Conservation (phyloP, 2,113 vertebrate species). For the Xiphophorus hellerii region DNA sequence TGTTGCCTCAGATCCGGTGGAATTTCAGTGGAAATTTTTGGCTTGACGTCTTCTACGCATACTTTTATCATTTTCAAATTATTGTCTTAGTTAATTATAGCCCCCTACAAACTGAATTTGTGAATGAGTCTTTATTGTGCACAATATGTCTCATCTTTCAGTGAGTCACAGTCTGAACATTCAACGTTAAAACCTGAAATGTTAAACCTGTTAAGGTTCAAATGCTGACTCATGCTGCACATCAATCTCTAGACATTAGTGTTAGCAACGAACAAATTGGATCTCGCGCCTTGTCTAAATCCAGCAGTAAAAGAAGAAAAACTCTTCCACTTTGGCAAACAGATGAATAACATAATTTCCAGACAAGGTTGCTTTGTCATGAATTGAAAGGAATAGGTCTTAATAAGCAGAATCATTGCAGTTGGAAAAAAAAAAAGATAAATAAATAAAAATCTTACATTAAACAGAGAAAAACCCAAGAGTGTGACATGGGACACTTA, state of each 20-base stretch:
- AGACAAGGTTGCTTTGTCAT: not conserved
- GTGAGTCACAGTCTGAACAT: not conserved
- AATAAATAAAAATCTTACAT: not conserved
- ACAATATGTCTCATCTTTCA: not conserved
- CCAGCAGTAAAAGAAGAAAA: not conserved
- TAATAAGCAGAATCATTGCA: not conserved
- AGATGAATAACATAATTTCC: not conserved
- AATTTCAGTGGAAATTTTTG: not conserved
- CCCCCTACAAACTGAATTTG: not conserved
- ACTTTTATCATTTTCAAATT: not conserved
- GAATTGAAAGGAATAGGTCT: not conserved
- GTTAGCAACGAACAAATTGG: not conserved
- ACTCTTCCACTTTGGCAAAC: not conserved
- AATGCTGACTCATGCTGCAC: not conserved
- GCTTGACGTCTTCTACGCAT: not conserved
- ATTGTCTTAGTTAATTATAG: not conserved
- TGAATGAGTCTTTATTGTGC: not conserved
- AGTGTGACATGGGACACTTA: not conserved
- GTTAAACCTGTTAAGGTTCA: not conserved
- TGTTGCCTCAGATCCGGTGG: not conserved
- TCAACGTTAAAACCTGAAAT: not conserved
- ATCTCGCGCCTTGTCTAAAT: not conserved
- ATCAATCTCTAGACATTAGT: not conserved
- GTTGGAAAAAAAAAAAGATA: not conserved
- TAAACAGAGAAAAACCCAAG: not conserved